Conservation (phyloP, 2,797 vertebrate genomes). For the Gadopsis marmoratus region DNA sequence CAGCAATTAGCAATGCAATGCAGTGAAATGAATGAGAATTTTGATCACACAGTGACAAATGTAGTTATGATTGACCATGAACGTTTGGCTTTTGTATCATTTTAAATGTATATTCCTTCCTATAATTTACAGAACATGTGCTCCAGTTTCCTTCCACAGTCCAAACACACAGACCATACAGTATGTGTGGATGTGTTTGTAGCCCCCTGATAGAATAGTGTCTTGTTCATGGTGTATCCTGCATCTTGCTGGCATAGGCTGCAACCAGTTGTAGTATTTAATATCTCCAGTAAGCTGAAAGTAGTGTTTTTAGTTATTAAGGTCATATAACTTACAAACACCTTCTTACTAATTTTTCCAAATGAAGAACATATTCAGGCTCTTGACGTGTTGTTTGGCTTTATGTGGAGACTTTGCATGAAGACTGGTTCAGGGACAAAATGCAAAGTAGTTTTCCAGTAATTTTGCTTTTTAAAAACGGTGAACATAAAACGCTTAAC, state of each 20-base stretch:
- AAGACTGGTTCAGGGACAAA: neutral
- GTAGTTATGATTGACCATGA: neutral
- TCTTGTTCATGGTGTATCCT: neutral
- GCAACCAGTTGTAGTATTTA: neutral
- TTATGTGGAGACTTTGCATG: neutral
- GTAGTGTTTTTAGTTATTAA: neutral
- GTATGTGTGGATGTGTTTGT: neutral
- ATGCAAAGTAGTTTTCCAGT: neutral
- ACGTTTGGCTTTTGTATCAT: neutral
- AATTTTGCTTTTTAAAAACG: slow-evolving; percentile 4
- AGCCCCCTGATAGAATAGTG: neutral
- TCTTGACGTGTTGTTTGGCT: neutral
- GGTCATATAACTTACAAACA: neutral
- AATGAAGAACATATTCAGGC: neutral
- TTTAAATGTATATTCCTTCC: too few species aligned
- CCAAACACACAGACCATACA: neutral
- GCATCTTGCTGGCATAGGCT: neutral
- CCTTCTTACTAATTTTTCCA: neutral
- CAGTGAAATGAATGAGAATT: neutral
- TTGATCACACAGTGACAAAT: neutral
- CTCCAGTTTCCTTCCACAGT: neutral
- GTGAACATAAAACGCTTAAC: neutral
- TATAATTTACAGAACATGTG: neutral
- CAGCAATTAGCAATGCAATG: neutral
- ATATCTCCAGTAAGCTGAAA: neutral